Percentiles rank a stretch among this genome's conserved stretches.
Evolutionary conservation across 2,113 vertebrate genomes (phyloP).

Genomic region (Sinocyclocheilus anshuiensis): DNA sequence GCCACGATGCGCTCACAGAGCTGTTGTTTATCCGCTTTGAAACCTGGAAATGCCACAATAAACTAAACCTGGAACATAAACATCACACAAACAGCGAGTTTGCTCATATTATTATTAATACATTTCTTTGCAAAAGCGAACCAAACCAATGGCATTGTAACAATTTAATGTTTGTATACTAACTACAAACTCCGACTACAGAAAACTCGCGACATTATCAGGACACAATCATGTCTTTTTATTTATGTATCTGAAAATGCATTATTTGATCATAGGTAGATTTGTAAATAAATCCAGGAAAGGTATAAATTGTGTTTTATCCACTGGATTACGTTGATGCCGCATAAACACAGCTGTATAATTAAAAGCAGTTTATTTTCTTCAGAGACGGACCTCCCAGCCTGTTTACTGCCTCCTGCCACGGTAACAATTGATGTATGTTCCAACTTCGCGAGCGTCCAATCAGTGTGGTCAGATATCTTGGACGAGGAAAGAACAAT

Average conservation of each 20-base stretch:
- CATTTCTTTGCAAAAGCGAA: not conserved
- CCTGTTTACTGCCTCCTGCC: constrained; percentile 34
- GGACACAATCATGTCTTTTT: not conserved
- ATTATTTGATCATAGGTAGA: not conserved
- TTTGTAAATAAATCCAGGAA: constrained; percentile 1
- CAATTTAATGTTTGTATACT: not conserved
- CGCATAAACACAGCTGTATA: not conserved
- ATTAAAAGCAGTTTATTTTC: constrained; percentile 38
- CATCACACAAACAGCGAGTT: not conserved
- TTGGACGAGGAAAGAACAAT: constrained; percentile 22
- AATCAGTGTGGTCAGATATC: constrained; percentile 33
- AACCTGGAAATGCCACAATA: not conserved
- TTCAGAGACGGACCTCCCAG: constrained; percentile 11
- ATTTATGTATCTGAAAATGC: not conserved
- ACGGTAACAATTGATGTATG: constrained; percentile 21
- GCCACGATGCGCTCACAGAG: not conserved
- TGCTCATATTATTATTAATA: not conserved
- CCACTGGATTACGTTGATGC: not conserved
- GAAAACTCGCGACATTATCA: not conserved
- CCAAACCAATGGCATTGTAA: not conserved
- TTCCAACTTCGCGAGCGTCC: constrained; percentile 35
- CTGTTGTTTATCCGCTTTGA: not conserved
- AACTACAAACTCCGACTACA: not conserved
- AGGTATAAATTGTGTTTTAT: not conserved
- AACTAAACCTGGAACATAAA: not conserved